Evolutionary conservation across 2,888 invertebrate genomes (phyloP).

Genomic region (Nowickia ferox): DNA sequence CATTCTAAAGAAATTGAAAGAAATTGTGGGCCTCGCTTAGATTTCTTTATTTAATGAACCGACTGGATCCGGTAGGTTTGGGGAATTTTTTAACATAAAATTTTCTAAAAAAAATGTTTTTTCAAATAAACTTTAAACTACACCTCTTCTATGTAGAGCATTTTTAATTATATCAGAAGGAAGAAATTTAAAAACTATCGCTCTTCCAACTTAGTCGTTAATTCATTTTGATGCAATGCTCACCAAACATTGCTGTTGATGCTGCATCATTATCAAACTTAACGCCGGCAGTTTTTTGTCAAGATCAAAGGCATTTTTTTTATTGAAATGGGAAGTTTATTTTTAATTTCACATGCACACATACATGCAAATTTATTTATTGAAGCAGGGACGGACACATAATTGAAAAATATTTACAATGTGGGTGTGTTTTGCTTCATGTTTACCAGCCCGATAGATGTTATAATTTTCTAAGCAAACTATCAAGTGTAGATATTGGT

Average conservation of each 20-base stretch:
- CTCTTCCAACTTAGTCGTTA: neutral
- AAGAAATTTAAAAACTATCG: slow-evolving; percentile 17
- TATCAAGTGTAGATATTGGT: slow-evolving; percentile 27
- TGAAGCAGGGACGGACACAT: slow-evolving; percentile 1
- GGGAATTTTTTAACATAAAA: no score
- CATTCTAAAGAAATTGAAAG: no score
- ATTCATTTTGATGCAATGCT: slow-evolving; percentile 39
- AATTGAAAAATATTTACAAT: slow-evolving; percentile 19
- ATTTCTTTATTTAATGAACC: no score
- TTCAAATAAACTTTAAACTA: neutral
- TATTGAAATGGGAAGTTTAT: slow-evolving; percentile 40
- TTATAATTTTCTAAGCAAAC: slow-evolving; percentile 70
- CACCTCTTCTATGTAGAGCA: neutral
- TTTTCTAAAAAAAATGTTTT: no score
- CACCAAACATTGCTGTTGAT: slow-evolving; percentile 4
- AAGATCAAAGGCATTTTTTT: slow-evolving; percentile 68
- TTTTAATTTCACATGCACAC: slow-evolving; percentile 43
- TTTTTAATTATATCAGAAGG: slow-evolving; percentile 43
- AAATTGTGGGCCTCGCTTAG: no score
- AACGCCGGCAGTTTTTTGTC: slow-evolving; percentile 67
- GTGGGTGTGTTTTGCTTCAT: slow-evolving; percentile 66
- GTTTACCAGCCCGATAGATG: slow-evolving; percentile 43
- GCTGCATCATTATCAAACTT: slow-evolving; percentile 59
- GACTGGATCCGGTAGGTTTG: no score
- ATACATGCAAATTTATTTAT: slow-evolving; percentile 4